Base-by-base conservation (phyloP, 1,140 invertebrate species). In the Medauroidea extradentata region DNA sequence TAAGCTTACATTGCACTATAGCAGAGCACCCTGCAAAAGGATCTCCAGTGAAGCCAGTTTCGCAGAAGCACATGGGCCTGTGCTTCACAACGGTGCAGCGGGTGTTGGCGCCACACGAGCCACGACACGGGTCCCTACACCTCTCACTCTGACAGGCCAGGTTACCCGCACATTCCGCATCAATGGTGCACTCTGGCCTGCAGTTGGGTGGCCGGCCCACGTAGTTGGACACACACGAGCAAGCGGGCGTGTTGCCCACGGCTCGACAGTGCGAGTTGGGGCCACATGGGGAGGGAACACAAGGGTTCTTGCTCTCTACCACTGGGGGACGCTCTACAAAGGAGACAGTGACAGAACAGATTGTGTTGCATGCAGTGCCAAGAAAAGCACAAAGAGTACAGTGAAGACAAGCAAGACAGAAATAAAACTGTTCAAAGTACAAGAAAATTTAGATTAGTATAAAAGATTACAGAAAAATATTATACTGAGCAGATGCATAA, bases 101-200 rank as follows among this genome's bases (percentile, higher is more conserved):
- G 2, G 81, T 78, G 48, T 73, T 73, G 11, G 73, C 64, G n/a
- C 81, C 83, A 68, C 83, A 84, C 16, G 78, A 77, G 39, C 81
- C 79, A 25, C 74, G 72, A 63, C 82, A 84, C 24, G 82, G 81
- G 65, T 84, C 78, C 25, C 71, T 65, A 68, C 83, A 84, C 62
- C 76, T 79, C 16, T 75, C 69, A 34, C 72, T 70, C 19, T 82
- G 73, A 52, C 81, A 84, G 23, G 80, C 78, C 61, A 73, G 69
- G 57, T 77, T 69, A 7, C 63, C 67, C 2, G 73, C 62, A 50
- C 81, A 83, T 63, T 82, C 80, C 9, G 71, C 73, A 63, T 76
- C 72, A 29, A 75, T 69, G 1, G 71, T 67, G 63, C 80, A 82
- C 55, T 81, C 78, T 21, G 80, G 78, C 63, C 76, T 66, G 59